Evolutionary conservation across 35 echinoderm and acorn worm genomes (phyloP).

Genomic region (Strongylocentrotus purpuratus): DNA sequence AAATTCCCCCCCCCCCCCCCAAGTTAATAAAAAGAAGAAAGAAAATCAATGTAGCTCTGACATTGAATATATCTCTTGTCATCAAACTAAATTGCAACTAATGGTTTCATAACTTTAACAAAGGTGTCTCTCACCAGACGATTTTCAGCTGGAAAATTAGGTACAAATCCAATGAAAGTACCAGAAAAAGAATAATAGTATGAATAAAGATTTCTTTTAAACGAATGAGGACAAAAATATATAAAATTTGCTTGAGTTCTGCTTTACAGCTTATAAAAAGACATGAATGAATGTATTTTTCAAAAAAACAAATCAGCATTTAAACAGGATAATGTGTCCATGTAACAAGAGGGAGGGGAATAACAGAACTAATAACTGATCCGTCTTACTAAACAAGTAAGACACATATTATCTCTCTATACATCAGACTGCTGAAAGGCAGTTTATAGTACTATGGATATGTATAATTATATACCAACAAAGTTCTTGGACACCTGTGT

Average conservation of each 20-base stretch:
- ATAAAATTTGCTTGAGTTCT: neutral
- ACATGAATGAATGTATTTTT: neutral
- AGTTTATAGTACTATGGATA: neutral
- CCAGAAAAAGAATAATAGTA: neutral
- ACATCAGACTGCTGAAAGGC: neutral
- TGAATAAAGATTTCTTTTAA: neutral
- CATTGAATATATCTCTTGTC: no score
- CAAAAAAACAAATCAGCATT: neutral
- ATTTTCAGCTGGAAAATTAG: neutral
- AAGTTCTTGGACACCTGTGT: neutral
- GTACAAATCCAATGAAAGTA: neutral
- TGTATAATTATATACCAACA: neutral
- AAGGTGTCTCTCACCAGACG: no score
- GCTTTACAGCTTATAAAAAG: neutral
- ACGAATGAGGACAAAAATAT: neutral
- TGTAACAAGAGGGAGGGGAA: neutral
- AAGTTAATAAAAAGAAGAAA: no score
- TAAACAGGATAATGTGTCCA: neutral
- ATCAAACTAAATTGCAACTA: no score
- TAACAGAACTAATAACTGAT: neutral
- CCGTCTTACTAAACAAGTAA: no score
- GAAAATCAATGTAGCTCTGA: no score
- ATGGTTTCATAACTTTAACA: no score
- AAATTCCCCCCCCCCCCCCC: neutral
- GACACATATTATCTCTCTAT: neutral